Conservation (phyloP, 2,797 vertebrate genomes). For the Sebastes wilsoni region DNA sequence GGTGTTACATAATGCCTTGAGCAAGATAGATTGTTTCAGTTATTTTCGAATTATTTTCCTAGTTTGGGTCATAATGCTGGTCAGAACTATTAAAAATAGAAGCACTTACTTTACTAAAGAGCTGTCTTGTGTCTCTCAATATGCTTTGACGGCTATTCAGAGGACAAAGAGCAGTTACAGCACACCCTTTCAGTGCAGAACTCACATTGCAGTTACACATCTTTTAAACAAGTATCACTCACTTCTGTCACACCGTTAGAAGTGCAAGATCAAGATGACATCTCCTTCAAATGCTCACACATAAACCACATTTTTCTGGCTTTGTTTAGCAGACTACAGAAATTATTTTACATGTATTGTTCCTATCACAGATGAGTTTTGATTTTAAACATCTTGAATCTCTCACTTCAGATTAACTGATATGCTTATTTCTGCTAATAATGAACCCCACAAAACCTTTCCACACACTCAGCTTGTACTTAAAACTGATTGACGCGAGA, state of each 20-base stretch:
- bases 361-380: not conserved
- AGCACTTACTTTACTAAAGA: not conserved
- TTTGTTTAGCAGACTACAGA: not conserved
- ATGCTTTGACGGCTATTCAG: not conserved
- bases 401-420: not conserved
- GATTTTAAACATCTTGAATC: not conserved
- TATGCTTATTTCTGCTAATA: not conserved
- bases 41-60: not conserved
- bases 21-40: not conserved
- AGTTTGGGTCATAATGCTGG: not conserved
- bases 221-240: not conserved
- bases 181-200: not conserved
- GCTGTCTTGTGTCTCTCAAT: not conserved
- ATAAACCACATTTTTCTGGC: not conserved
- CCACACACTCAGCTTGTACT: not conserved
- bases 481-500: not conserved
- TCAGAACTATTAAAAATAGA: conserved; percentile 4
- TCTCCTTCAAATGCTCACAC: not conserved
- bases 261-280: not conserved
- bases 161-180: not conserved
- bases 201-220: not conserved
- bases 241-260: not conserved
- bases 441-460: not conserved
- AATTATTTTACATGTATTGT: not conserved
- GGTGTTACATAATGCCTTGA: conserved; percentile 35